Evolutionary conservation across 2,797 vertebrate genomes (phyloP), one percentile per base, ranked within the genome.

Genomic region (Euphonia xanthogaster): DNA sequence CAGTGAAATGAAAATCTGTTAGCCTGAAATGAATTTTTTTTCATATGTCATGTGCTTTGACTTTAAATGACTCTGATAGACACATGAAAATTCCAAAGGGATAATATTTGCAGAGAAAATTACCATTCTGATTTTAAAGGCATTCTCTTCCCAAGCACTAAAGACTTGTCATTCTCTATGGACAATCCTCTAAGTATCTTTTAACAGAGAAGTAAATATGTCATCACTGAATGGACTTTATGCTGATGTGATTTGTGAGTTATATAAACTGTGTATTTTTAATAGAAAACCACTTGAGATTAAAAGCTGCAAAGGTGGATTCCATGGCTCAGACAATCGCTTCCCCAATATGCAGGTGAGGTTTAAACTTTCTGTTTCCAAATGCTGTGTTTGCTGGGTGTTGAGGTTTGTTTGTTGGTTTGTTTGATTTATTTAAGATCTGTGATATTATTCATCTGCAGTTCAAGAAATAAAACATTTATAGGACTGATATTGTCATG

Each of bases 311-410:
- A 92, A 5, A 5, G 98, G 98, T 30, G 99, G 99, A 90, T 99
- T 99, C 97, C 99, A 99, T 80, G 99, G 99, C 58, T 99, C 99
- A 33, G 99, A 99, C 96, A 99, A 99, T 95, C 65, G 97, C 77
- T 99, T 99, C 97, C 94, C 93, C 87, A 99, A 93, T 97, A 99
- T 99, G 99, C 99, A 99, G 98, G 99, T 99, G 89, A 98, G 98
- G 42, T 65, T 77, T 66, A 76, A 71, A 25, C 8, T 78, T 82
- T 42, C 12, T 86, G 0, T 81, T 83, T 84, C 45, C 22, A 37
- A 27, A 33, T 50, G 12, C 35, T 79, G 8, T 79, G 12, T 54
- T 82, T 61, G 5, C 4, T 85, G 40, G 8, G 1, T 31, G 8
- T 58, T 51, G 25, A 55, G 9, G 18, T 39, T 6, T 37, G n/a